A percentile compares a stretch with the other conserved stretches of the same genome.
These are phyloP conservation scores for Hycleus phaleratus DNA, from an alignment of 1,140 invertebrate genomes.

Conservation along the genomic window DNA sequence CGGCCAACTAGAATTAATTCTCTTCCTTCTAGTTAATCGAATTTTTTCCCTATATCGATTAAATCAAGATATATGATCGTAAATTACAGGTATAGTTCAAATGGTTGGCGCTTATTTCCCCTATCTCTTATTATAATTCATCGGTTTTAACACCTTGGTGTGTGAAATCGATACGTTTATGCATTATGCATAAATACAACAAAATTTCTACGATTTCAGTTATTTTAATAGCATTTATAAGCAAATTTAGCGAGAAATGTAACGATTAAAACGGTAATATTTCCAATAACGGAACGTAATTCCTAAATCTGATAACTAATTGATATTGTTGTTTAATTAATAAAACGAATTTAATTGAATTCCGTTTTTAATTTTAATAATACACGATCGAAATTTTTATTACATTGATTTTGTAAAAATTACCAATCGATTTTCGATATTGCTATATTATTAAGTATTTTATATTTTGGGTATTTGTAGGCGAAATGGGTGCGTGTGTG, in stretches of 20 bases:
- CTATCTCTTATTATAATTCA: slow-evolving; percentile 23
- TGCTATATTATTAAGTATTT: too few relatives aligned
- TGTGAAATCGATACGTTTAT: slow-evolving; percentile 17
- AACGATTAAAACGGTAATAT: too few relatives aligned
- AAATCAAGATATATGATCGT: slow-evolving; percentile 22
- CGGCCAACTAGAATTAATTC: slow-evolving; percentile 2
- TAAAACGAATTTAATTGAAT: not conserved
- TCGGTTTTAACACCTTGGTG: slow-evolving; percentile 25
- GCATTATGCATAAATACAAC: slow-evolving; percentile 19
- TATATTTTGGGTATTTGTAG: not conserved
- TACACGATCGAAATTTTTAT: too few relatives aligned
- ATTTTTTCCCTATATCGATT: slow-evolving; percentile 13
- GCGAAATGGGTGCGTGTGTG: not conserved
- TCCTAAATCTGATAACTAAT: slow-evolving; percentile 7
- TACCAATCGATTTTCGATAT: too few relatives aligned
- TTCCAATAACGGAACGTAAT: too few relatives aligned
- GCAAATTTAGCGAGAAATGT: too few relatives aligned
- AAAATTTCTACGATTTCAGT: too few relatives aligned
- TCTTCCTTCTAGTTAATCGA: slow-evolving; percentile 7
- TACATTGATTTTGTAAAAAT: too few relatives aligned
- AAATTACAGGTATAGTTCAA: slow-evolving; percentile 29
- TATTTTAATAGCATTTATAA: too few relatives aligned
- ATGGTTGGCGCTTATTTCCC: slow-evolving; percentile 23
- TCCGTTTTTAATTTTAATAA: too few relatives aligned
- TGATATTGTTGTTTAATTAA: slow-evolving; percentile 12